Evolutionary conservation across 1,140 invertebrate genomes (phyloP).

Genomic region (Dermatophagoides farinae): DNA sequence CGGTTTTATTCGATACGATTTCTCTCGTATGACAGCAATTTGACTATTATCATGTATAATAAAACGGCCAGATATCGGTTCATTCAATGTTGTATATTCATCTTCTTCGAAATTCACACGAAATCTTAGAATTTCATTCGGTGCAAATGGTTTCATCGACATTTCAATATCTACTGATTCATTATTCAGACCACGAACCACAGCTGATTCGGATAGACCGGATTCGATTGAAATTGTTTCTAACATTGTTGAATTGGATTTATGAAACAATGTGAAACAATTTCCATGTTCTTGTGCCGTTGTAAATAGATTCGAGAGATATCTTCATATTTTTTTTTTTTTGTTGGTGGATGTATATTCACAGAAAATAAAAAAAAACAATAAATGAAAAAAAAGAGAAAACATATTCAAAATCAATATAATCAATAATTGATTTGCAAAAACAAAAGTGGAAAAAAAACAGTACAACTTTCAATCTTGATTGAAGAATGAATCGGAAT

Average conservation of each 20-base stretch:
- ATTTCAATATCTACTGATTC: slow-evolving; percentile 11
- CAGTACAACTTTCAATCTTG: no score
- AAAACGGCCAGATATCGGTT: slow-evolving; percentile 4
- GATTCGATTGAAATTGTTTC: slow-evolving; percentile 6
- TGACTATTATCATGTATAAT: slow-evolving; percentile 12
- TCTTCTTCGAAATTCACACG: background rate
- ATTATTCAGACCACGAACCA: background rate
- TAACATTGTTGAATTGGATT: background rate
- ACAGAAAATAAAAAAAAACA: background rate
- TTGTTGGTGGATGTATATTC: background rate
- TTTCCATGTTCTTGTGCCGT: slow-evolving; percentile 11
- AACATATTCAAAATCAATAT: background rate
- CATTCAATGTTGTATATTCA: slow-evolving; percentile 12
- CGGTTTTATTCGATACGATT: background rate
- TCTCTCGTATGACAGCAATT: slow-evolving; percentile 1
- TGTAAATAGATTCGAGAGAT: slow-evolving; percentile 6
- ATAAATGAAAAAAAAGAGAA: background rate
- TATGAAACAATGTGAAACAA: slow-evolving; percentile 13
- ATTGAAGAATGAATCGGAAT: no score
- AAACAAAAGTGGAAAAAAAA: background rate
- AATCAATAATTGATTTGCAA: background rate
- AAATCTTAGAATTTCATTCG: slow-evolving; percentile 9
- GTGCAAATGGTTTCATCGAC: slow-evolving; percentile 6
- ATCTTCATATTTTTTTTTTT: background rate
- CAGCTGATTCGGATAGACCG: background rate